phyloP scores from a whole-genome alignment of 2,797 vertebrate species.

The Chelidonichthys spinosus region DNA sequence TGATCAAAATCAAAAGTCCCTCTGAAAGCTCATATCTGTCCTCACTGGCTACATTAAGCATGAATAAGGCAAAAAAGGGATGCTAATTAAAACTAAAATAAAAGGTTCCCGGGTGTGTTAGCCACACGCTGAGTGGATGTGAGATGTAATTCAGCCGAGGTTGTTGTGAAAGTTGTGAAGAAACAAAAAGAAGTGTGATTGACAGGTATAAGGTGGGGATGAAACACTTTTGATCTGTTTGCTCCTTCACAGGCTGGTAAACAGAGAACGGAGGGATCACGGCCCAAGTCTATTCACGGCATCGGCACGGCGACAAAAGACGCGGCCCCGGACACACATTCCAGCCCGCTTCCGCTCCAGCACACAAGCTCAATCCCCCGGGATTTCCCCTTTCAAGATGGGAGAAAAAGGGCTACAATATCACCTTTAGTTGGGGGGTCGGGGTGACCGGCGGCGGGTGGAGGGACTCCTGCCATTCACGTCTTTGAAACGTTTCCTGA shows the following conservation, averaged over 20 bases:
- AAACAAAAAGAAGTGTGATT: constrained; percentile 9
- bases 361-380: constrained; percentile 77
- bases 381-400: constrained; percentile 68
- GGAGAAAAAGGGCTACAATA: constrained; percentile 72
- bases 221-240: constrained; percentile 63
- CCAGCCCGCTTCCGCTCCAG: constrained; percentile 78
- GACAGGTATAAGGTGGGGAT: constrained; percentile 55
- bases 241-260: constrained; percentile 60
- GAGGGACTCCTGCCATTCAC: constrained; percentile 70
- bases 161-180: background rate
- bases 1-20: background rate
- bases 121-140: constrained; percentile 13
- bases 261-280: constrained; percentile 57
- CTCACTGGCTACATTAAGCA: background rate
- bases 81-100: constrained; percentile 11
- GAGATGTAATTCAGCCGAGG: constrained; percentile 1
- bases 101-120: constrained; percentile 11
- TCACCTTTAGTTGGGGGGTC: constrained; percentile 64
- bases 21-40: background rate
- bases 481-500: constrained; percentile 65
- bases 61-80: constrained; percentile 2
- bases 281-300: constrained; percentile 62
- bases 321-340: constrained; percentile 70
- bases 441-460: constrained; percentile 29
- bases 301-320: constrained; percentile 69